These are phyloP conservation scores for Neria commutata DNA, from an alignment of 2,888 invertebrate genomes.

Conservation along the genomic window DNA sequence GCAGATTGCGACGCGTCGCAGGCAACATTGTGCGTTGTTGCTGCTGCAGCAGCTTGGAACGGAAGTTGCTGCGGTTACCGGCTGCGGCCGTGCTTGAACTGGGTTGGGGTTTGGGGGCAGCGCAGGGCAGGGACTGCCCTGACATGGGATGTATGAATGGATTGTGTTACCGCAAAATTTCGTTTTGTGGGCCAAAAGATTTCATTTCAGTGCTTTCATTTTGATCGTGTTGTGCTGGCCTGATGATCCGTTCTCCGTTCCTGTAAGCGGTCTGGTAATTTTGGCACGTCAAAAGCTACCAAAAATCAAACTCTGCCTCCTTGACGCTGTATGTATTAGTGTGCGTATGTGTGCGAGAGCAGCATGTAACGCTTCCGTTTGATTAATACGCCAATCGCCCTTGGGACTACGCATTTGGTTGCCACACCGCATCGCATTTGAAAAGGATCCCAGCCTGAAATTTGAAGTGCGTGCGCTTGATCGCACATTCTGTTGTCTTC, in stretches of 20 bases:
- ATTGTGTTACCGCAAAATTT: conserved; percentile 40
- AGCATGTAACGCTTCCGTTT: conserved; percentile 27
- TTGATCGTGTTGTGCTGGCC: conserved; percentile 1
- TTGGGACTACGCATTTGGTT: too few species aligned
- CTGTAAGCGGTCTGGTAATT: conserved; percentile 6
- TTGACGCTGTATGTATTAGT: too few species aligned
- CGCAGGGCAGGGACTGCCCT: too few species aligned
- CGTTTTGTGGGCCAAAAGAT: conserved; percentile 52
- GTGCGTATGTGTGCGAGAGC: too few species aligned
- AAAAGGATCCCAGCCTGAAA: too few species aligned
- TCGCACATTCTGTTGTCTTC: background rate
- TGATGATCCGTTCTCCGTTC: background rate
- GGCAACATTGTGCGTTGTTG: background rate
- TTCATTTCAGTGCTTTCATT: conserved; percentile 43
- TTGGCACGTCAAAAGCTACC: conserved; percentile 16
- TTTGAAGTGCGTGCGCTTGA: conserved; percentile 8
- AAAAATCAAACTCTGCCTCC: conserved; percentile 8
- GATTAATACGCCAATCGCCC: too few species aligned
- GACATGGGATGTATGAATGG: too few species aligned
- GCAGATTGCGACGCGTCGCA: conserved; percentile 9
- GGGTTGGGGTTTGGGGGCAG: too few species aligned
- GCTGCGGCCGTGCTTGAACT: too few species aligned
- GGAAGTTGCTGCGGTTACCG: conserved; percentile 49
- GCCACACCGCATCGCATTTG: too few species aligned
- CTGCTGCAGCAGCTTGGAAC: conserved; percentile 33